These are phyloP conservation scores for Lampropteryx suffumata DNA, from an alignment of 2,888 invertebrate genomes.

Conservation along the genomic window DNA sequence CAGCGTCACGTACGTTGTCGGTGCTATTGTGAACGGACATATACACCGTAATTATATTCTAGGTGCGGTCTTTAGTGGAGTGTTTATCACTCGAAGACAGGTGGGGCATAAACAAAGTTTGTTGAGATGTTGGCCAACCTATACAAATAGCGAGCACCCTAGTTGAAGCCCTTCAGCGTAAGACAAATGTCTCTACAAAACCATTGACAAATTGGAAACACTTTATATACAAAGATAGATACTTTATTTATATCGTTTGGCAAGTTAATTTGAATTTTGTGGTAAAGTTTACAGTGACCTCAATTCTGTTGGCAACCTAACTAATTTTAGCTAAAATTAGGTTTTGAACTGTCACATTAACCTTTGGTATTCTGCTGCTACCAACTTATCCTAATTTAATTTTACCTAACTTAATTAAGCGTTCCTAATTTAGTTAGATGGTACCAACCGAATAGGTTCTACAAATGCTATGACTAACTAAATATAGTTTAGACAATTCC, in stretches of 20 bases:
- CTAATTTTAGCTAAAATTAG: too few species aligned
- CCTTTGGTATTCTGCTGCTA: too few species aligned
- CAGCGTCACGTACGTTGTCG: too few species aligned
- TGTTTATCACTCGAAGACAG: constrained; percentile 50
- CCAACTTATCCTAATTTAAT: too few species aligned
- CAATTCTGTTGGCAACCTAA: too few species aligned
- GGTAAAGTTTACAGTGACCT: too few species aligned
- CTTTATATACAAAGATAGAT: not conserved
- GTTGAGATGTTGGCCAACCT: constrained; percentile 51
- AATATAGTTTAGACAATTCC: too few species aligned
- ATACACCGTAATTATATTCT: constrained; percentile 36
- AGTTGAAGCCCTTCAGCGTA: constrained; percentile 34
- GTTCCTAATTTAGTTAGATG: too few species aligned
- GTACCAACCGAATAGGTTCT: too few species aligned
- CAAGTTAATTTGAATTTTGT: not conserved
- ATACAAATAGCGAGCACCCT: constrained; percentile 49
- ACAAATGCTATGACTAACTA: too few species aligned
- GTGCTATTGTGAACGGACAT: not conserved
- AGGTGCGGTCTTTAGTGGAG: constrained; percentile 30
- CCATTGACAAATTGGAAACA: constrained; percentile 39
- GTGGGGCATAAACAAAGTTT: constrained; percentile 59
- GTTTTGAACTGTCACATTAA: too few species aligned
- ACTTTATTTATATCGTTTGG: not conserved
- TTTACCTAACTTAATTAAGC: too few species aligned
- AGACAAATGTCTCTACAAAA: constrained; percentile 35